Evolutionary conservation across 2,888 invertebrate species (phyloP).

Genomic region (Nemotelus nigrinus): DNA sequence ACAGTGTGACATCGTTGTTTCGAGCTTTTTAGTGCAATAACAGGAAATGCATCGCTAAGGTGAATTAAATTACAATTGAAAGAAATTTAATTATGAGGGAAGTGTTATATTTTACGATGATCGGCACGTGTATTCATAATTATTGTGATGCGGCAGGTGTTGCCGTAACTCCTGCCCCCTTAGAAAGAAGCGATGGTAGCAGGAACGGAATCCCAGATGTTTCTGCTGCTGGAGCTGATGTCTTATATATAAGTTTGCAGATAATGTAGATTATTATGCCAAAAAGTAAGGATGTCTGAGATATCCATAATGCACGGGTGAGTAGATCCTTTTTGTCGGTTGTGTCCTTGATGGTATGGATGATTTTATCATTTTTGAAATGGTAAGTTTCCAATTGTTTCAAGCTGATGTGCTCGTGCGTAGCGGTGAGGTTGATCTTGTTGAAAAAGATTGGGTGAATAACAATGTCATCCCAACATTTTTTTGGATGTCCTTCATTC

Average conservation of each 20-base stretch:
- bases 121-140: neutral
- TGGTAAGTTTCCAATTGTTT: conserved; percentile 6
- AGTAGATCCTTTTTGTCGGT: neutral
- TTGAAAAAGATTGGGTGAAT: conserved; percentile 3
- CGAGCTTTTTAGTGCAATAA: no score
- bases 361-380: neutral
- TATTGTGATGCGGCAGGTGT: neutral
- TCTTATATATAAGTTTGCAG: neutral
- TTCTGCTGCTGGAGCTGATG: conserved; percentile 2
- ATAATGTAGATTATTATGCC: neutral
- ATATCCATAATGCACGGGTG: neutral
- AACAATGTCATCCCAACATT: neutral
- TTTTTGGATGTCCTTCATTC: neutral
- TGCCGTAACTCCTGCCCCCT: conserved; percentile 6
- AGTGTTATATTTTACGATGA: neutral
- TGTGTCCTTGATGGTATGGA: neutral
- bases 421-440: neutral
- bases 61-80: neutral
- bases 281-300: neutral
- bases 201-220: neutral
- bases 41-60: no score
- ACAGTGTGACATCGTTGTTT: no score
- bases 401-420: neutral
- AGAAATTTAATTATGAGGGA: neutral
- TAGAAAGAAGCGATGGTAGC: neutral